phyloP scores from a whole-genome alignment of 2,888 invertebrate genomes.

The Acronicta psi region DNA sequence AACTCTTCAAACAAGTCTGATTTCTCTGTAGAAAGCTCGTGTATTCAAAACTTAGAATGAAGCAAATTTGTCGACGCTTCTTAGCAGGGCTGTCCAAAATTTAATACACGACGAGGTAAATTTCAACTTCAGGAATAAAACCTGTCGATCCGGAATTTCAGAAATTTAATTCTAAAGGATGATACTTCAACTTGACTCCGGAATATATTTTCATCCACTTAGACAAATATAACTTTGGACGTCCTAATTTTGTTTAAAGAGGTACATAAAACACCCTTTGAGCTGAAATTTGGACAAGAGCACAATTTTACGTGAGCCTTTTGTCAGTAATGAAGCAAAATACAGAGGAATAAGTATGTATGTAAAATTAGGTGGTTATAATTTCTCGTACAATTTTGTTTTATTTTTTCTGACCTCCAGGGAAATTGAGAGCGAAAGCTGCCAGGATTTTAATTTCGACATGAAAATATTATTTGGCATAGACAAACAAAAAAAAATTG shows the following conservation, averaged over 20 bases:
- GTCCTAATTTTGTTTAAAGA: slow-evolving; percentile 50
- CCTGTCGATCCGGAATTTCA: slow-evolving; percentile 41
- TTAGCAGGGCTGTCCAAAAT: slow-evolving; percentile 31
- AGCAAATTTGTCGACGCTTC: slow-evolving; percentile 38
- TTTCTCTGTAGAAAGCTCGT: neutral
- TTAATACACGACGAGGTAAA: slow-evolving; percentile 45
- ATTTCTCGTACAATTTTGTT: slow-evolving; percentile 34
- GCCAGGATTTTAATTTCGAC: slow-evolving; percentile 44
- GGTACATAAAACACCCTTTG: slow-evolving; percentile 46
- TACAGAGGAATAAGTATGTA: slow-evolving; percentile 19
- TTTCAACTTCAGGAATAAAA: slow-evolving; percentile 42
- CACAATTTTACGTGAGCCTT: slow-evolving; percentile 28
- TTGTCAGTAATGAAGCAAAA: slow-evolving; percentile 35
- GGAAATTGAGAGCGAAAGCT: slow-evolving; percentile 35
- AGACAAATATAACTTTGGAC: slow-evolving; percentile 52
- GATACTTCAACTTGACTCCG: slow-evolving; percentile 38
- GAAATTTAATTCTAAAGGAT: slow-evolving; percentile 55
- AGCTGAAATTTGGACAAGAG: slow-evolving; percentile 36
- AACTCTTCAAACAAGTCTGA: neutral
- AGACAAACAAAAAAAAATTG: slow-evolving; percentile 9
- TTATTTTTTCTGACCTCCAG: slow-evolving; percentile 39
- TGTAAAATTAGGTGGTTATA: slow-evolving; percentile 18
- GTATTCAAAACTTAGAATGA: slow-evolving; percentile 24
- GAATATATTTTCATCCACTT: slow-evolving; percentile 54
- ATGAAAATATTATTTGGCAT: slow-evolving; percentile 32